Evolutionary conservation across 2,888 invertebrate genomes (phyloP), one percentile per base, ranked within the genome.

Genomic region (Pheosia gnoma): DNA sequence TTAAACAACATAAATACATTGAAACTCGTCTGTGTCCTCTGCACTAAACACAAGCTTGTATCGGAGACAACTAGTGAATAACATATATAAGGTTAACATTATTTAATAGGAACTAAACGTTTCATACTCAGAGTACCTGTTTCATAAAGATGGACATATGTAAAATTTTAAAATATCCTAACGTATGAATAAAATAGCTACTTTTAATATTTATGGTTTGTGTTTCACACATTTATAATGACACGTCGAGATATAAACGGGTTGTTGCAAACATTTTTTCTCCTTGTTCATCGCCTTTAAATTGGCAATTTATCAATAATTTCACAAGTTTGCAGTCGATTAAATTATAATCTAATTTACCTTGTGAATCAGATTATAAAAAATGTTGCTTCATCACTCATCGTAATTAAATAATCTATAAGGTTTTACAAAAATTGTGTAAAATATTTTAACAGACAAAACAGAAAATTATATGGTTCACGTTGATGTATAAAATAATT

Each of bases 261-360:
- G 66, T 62, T 71, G 59, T 61, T 58, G 61, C 57, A 60, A 59
- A 59, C 54, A 55, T 63, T 65, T 69, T 71, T 57, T 61, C 61
- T 61, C 47, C 59, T 61, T 61, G 57, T 41, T 51, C 43, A 49
- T 11, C 59, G 43, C 38, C 51, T 63, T 58, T 63, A 57, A 57
- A 62, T 59, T 59, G 57, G 47, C 51, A 65, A 71, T 71, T 62
- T 62, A 64, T 71, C 63, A 64, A 71, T 62, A 53, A 63, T 74
- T 64, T 60, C 59, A 53, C 61, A 62, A 65, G 59, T 36, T 47
- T 41, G 11, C 8, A 45, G 49, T 58, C 59, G 66, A 60, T 61
- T 64, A 63, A 59, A 70, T 74, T 71, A 59, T 68, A 45, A 62
- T 52, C 39, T 47, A 64, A 63, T 65, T 61, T 61, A 58, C 25